These are phyloP conservation scores for Corythornis madagascariensis DNA, from an alignment of 2,113 vertebrate genomes.

Conservation along the genomic window DNA sequence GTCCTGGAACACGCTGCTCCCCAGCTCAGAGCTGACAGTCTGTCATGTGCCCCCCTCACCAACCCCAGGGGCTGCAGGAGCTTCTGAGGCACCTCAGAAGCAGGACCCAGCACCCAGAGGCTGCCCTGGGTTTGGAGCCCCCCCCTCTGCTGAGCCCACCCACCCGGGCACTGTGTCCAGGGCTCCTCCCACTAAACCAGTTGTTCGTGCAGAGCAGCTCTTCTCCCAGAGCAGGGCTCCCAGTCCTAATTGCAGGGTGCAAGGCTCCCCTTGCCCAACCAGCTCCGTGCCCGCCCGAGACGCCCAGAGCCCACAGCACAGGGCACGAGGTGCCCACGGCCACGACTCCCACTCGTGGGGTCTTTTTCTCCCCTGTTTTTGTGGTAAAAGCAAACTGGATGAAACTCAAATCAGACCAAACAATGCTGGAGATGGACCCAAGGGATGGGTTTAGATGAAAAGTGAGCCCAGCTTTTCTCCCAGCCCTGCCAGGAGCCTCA, in stretches of 20 bases:
- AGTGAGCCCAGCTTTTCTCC: not conserved
- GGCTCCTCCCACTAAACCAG: not conserved
- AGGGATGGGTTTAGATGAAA: not conserved
- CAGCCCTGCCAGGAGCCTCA: not conserved
- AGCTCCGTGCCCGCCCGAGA: not conserved
- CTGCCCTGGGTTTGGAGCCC: fast-evolving
- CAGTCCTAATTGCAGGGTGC: not conserved
- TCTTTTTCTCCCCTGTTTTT: not conserved
- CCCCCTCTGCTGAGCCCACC: not conserved
- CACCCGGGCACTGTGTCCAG: not conserved
- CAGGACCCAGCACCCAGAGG: fast-evolving
- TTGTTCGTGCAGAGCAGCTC: not conserved
- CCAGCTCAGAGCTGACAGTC: not conserved
- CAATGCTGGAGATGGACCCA: not conserved
- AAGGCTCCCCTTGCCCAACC: not conserved
- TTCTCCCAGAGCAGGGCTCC: not conserved
- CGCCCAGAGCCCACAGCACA: not conserved
- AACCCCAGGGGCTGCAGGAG: not conserved
- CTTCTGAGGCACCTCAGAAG: not conserved
- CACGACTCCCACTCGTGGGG: not conserved
- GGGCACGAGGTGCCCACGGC: not conserved
- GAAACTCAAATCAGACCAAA: not conserved
- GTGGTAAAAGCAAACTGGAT: not conserved
- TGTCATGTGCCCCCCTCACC: fast-evolving
- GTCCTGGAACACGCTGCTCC: not conserved